These are phyloP conservation scores for Drosophila kepulauana DNA, from an alignment of 1,140 invertebrate genomes.

Conservation along the genomic window DNA sequence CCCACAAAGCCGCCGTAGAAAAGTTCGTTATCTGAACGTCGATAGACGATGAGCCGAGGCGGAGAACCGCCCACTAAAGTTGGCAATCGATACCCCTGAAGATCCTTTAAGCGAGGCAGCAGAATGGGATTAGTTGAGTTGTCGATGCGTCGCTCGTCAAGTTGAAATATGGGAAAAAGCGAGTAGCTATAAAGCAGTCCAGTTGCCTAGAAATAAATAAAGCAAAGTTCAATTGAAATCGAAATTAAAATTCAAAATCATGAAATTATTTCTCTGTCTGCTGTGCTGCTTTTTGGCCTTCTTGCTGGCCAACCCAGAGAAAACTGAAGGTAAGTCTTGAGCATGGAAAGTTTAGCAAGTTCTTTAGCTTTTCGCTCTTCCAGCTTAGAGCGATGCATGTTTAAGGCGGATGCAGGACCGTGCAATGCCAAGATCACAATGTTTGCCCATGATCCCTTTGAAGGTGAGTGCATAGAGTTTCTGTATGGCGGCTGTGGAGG, in stretches of 20 bases:
- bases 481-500: constrained; percentile 51
- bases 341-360: not conserved
- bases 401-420: constrained; percentile 38
- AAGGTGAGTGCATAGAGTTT: constrained; percentile 33
- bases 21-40: constrained; percentile 27
- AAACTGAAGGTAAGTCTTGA: constrained; percentile 15
- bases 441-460: constrained; percentile 37
- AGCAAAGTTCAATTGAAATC: not conserved
- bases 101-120: constrained; percentile 39
- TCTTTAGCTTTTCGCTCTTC: not conserved
- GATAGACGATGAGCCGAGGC: constrained; percentile 65
- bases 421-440: constrained; percentile 25
- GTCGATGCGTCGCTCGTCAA: constrained; percentile 41
- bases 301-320: not conserved
- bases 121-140: constrained; percentile 1
- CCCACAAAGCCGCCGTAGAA: constrained; percentile 56
- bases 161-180: constrained; percentile 60
- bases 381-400: constrained; percentile 27
- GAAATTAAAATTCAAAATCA: not conserved
- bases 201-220: constrained; percentile 45
- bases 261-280: not conserved
- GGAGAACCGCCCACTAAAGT: constrained; percentile 62
- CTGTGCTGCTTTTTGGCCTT: not conserved
- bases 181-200: constrained; percentile 55
- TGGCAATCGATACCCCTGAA: constrained; percentile 52